These are phyloP conservation scores for Drosophila prolongata DNA, from an alignment of 2,888 invertebrate species.

Conservation along the genomic window DNA sequence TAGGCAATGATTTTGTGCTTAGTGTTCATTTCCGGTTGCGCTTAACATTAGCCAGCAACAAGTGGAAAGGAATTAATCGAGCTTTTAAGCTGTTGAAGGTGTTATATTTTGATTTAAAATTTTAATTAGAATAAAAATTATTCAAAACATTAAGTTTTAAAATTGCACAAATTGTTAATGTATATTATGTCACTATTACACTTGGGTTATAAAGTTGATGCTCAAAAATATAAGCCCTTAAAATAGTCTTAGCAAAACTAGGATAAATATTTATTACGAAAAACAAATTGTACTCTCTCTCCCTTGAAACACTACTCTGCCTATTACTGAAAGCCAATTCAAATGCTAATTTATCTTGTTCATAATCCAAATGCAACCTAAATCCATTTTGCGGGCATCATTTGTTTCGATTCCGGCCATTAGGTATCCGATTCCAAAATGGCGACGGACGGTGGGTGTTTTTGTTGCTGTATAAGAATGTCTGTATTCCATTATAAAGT, in stretches of 20 bases:
- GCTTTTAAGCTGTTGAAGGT: neutral
- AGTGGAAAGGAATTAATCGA: neutral
- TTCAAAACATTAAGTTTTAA: no score
- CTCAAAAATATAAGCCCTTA: no score
- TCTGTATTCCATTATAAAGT: slow-evolving; percentile 31
- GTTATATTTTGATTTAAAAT: neutral
- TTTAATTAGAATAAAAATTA: no score
- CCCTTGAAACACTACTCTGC: neutral
- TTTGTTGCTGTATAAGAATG: neutral
- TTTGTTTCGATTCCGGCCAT: slow-evolving; percentile 33
- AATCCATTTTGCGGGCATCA: slow-evolving; percentile 20
- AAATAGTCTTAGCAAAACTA: no score
- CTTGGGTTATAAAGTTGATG: no score
- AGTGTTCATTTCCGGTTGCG: slow-evolving; percentile 18
- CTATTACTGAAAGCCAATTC: neutral
- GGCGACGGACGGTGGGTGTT: slow-evolving; percentile 7
- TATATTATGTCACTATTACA: no score
- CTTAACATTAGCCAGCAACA: slow-evolving; percentile 17
- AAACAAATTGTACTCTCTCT: neutral
- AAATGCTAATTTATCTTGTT: slow-evolving; percentile 29
- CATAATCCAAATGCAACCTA: slow-evolving; percentile 28
- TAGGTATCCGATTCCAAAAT: slow-evolving; percentile 31
- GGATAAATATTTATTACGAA: no score
- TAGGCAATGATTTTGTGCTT: slow-evolving; percentile 1
- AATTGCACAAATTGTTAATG: no score